A percentile compares a stretch with the other conserved stretches of the same genome.
Conservation (phyloP, 2,797 vertebrate species). For the Neosalanx taihuensis region DNA sequence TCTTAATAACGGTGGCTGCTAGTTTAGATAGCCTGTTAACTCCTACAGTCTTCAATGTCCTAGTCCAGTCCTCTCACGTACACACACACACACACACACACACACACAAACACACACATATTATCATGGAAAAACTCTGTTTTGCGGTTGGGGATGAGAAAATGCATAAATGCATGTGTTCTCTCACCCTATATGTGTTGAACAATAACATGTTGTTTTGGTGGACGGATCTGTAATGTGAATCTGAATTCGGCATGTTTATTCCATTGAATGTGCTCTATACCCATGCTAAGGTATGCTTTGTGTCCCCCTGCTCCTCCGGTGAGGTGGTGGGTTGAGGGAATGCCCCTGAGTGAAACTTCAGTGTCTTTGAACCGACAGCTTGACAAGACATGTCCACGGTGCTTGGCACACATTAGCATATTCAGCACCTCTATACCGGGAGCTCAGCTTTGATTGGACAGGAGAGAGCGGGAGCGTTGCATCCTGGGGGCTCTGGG, state of each 20-base stretch:
- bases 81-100: not conserved
- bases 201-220: not conserved
- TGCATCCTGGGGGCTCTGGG: conserved; percentile 34
- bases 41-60: conserved; percentile 11
- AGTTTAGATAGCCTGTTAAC: conserved; percentile 18
- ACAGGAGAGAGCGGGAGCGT: conserved; percentile 33
- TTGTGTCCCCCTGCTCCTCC: conserved; percentile 8
- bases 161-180: not conserved
- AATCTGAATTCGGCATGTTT: conserved; percentile 7
- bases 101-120: not conserved
- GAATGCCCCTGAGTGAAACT: conserved; percentile 12
- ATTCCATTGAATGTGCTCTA: conserved; percentile 14
- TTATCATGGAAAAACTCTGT: not conserved
- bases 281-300: conserved; percentile 9
- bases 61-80: not conserved
- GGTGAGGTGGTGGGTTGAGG: conserved; percentile 5
- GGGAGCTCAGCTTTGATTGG: conserved; percentile 50
- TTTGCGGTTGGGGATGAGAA: not conserved
- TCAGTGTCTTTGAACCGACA: conserved; percentile 47
- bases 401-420: conserved; percentile 57
- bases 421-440: conserved; percentile 50
- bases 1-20: conserved; percentile 12
- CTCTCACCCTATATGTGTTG: not conserved
- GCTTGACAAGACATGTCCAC: conserved; percentile 54
- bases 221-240: not conserved